These are phyloP conservation scores for Halictus rubicundus DNA, from an alignment of 1,140 invertebrate genomes.

Conservation along the genomic window DNA sequence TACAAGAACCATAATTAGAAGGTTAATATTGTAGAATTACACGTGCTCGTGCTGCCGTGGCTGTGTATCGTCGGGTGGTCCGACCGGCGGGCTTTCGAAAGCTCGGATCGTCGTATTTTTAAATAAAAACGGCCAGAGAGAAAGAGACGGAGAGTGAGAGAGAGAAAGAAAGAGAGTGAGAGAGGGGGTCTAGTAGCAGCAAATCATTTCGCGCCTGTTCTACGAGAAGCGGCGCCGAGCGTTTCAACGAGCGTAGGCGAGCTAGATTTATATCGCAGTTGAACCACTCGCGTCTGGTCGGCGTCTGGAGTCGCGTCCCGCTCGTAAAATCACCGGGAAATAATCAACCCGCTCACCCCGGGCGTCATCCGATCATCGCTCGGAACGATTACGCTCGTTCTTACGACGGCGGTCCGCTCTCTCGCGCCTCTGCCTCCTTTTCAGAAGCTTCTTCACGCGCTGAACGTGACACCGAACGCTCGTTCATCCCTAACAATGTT, in stretches of 20 bases:
- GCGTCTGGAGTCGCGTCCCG: conserved; percentile 55
- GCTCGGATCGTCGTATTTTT: conserved; percentile 30
- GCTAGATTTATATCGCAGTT: conserved; percentile 58
- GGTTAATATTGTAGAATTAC: neutral
- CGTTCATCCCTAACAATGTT: neutral
- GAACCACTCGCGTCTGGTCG: conserved; percentile 50
- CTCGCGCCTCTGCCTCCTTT: neutral
- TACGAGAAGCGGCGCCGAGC: conserved; percentile 38
- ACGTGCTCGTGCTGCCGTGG: neutral
- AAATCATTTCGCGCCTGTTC: conserved; percentile 28
- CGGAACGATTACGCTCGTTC: conserved; percentile 45
- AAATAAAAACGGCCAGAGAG: conserved; percentile 6
- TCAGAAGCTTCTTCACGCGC: neutral
- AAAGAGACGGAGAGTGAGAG: too few relatives aligned
- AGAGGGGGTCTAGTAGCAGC: conserved; percentile 24
- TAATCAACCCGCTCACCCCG: conserved; percentile 35
- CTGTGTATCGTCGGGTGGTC: neutral
- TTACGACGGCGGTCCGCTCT: conserved; percentile 17
- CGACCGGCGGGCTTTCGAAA: neutral
- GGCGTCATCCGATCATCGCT: conserved; percentile 17
- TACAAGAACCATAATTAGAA: neutral
- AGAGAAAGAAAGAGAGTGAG: too few relatives aligned
- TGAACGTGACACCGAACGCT: too few relatives aligned
- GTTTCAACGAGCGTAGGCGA: conserved; percentile 49
- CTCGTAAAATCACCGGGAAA: conserved; percentile 61